A percentile compares a stretch with the other conserved stretches of the same genome.
Conservation (phyloP, 2,113 vertebrate genomes). For the Ctenodactylus gundi region DNA sequence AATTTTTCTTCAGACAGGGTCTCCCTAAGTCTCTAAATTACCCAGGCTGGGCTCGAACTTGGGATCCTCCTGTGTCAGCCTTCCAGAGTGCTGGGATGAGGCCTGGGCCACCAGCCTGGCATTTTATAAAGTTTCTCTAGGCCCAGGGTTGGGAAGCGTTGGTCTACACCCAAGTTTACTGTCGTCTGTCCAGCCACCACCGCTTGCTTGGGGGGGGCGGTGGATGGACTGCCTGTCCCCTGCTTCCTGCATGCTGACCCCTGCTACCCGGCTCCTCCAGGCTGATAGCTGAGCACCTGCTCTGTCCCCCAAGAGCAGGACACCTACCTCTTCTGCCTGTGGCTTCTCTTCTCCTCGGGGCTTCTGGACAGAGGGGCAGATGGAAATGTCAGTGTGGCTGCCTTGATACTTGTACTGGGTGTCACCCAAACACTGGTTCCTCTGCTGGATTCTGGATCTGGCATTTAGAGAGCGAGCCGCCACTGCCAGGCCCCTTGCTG, state of each 20-base stretch:
- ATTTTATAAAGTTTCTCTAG: background rate
- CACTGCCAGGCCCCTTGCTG: slow-evolving; percentile 36
- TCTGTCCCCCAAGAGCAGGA: background rate
- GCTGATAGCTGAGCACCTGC: slow-evolving; percentile 35
- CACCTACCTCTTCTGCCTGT: slow-evolving; percentile 40
- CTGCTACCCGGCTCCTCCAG: rapidly evolving
- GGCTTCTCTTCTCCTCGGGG: background rate
- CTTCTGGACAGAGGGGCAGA: slow-evolving; percentile 65
- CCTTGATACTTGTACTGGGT: slow-evolving; percentile 63
- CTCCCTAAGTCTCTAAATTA: no score
- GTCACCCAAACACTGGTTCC: slow-evolving; percentile 59
- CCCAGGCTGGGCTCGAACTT: no score
- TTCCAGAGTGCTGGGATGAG: no score
- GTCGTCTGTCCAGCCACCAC: background rate
- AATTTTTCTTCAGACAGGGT: no score
- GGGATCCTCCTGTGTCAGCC: no score
- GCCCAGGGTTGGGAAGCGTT: background rate
- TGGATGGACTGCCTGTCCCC: no score
- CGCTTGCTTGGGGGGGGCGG: background rate
- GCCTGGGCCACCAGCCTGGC: background rate
- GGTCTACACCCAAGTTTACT: background rate
- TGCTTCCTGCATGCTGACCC: rapidly evolving
- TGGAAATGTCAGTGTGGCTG: slow-evolving; percentile 59
- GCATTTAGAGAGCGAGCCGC: slow-evolving; percentile 53
- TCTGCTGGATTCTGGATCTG: slow-evolving; percentile 61